phyloP scores from a whole-genome alignment of 2,113 vertebrate species.

The Pseudonaja textilis region DNA sequence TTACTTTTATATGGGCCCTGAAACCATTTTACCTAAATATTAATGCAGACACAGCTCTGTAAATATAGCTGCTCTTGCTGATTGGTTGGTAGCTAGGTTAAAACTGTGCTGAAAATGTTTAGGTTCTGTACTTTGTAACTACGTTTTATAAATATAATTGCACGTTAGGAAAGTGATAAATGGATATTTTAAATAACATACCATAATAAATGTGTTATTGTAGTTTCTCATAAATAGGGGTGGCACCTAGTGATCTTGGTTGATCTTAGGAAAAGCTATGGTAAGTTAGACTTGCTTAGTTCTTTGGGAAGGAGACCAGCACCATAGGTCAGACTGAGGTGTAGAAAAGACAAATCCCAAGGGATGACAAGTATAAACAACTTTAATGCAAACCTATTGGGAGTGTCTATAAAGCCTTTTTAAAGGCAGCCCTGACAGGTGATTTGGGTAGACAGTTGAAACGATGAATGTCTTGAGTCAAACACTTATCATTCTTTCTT shows the following conservation, averaged over 20 bases:
- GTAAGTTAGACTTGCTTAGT: neutral
- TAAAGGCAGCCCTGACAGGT: neutral
- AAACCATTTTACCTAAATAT: neutral
- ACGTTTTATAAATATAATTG: neutral
- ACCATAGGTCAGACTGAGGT: neutral
- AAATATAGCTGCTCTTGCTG: neutral
- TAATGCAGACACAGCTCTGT: neutral
- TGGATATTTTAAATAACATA: neutral
- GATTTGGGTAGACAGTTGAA: neutral
- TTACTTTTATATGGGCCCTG: neutral
- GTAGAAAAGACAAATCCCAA: neutral
- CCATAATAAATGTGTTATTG: neutral
- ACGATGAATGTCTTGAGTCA: no score
- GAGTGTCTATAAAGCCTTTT: neutral
- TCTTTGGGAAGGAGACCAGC: neutral
- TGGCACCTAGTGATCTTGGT: neutral
- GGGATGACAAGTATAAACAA: neutral
- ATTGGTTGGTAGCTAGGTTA: neutral
- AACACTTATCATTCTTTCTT: no score
- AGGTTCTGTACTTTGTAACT: neutral
- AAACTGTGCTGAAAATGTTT: neutral
- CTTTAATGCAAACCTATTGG: neutral
- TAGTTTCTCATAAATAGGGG: neutral
- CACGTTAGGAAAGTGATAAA: neutral
- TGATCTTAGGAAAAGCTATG: neutral